Base-by-base conservation (phyloP, 2,888 invertebrate species). In the Caenorhabditis imperialis region DNA sequence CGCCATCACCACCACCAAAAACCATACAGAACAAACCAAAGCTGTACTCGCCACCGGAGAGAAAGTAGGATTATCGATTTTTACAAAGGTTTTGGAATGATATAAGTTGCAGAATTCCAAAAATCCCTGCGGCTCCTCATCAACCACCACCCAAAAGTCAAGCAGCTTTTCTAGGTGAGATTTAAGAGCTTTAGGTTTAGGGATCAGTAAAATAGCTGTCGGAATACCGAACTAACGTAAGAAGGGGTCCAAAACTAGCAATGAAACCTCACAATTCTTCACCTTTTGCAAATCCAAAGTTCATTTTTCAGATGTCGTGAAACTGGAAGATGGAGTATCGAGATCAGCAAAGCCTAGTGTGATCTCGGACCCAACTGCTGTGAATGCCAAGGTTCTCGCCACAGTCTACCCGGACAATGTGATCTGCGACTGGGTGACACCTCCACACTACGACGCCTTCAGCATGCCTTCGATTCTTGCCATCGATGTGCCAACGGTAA, bases 391-490 rank as follows among this genome's bases (percentile, higher is more conserved):
- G 35, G 61, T 86, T 14, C 51, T 88, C 12, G 81, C 83, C 6
- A 82, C 82, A 7, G 78, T 88, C 7, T 81, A 69, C 45, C 88
- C 88, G 22, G 81, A 76, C 51, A 88, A 88, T 61, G 47, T 58
- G 30, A 47, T 70, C 14, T 88, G 85, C 60, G 84, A 83, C 7
- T 88, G 88, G 88, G 30, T 88, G 4, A 73, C 80, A n/a, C 87
- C 85, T 5, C 86, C 88, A 23, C 63, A 75, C n/a, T 88, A 87
- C 73, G 82, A 87, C 61, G 74, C 83, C 12, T 72, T 70, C 35
- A 81, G 78, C 51, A 84, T 88, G 82, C 88, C 87, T 1, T 75
- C 84, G 3, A 79, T 82, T 42, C 53, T 87, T 22, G 78, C 83
- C 0, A 77, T 79, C 25, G 81, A 82, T 30, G 76, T 82, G 37